Evolutionary conservation across 2,113 vertebrate genomes (phyloP).

Genomic region (Paralichthys olivaceus): DNA sequence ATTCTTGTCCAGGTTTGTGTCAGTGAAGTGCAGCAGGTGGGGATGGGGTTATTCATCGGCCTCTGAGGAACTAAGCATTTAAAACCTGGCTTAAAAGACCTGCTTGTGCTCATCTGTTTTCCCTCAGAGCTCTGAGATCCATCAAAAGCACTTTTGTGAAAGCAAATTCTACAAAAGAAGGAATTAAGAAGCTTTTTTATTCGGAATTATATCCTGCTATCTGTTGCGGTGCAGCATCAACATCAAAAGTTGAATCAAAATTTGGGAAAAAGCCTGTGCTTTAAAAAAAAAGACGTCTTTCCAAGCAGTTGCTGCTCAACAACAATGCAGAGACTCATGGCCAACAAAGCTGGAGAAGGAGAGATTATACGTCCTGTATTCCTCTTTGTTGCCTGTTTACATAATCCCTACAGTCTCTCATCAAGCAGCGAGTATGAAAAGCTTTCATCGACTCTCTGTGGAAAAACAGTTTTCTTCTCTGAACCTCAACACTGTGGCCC

Average conservation of each 20-base stretch:
- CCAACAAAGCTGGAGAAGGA: constrained; percentile 56
- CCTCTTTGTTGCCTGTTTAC: constrained; percentile 70
- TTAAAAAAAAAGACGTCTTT: constrained; percentile 28
- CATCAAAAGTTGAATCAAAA: constrained; percentile 26
- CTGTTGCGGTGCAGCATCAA: constrained; percentile 19
- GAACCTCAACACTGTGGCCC: constrained; percentile 48
- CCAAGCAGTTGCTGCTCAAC: constrained; percentile 30
- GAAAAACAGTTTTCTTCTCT: constrained; percentile 57
- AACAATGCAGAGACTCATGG: constrained; percentile 51
- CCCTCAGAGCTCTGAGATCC: constrained; percentile 13
- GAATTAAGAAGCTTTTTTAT: not conserved
- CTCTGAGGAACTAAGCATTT: constrained; percentile 6
- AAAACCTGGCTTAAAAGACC: constrained; percentile 1
- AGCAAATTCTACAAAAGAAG: constrained; percentile 19
- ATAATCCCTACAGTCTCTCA: constrained; percentile 67
- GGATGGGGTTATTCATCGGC: not conserved
- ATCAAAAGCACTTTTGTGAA: constrained; percentile 36
- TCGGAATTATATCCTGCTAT: not conserved
- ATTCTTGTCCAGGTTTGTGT: constrained; percentile 29
- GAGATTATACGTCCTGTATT: constrained; percentile 61
- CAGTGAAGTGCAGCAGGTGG: not conserved
- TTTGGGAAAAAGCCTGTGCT: constrained; percentile 1
- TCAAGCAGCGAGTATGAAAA: constrained; percentile 60
- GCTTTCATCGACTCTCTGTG: constrained; percentile 55
- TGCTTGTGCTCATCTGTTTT: constrained; percentile 3